Base-by-base conservation (phyloP, 53 echinoderm and acorn worm species). In the Temnopleurus reevesii region DNA sequence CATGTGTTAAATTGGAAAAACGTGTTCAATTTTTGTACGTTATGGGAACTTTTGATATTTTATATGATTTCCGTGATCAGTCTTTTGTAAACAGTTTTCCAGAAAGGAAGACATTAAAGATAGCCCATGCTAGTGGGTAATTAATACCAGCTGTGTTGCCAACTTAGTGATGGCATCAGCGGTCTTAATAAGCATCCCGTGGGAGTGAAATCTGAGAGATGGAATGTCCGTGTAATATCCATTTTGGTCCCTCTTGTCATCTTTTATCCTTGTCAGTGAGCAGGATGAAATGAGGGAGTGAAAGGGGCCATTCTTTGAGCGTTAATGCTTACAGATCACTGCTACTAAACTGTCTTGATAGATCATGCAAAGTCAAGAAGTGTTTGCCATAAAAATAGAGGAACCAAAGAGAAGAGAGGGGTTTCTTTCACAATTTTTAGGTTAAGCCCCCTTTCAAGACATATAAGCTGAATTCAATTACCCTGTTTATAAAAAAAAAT, bases 141-240 rank as follows among this genome's bases (percentile, higher is more conserved):
- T 87, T 87, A 87, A 87, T 53, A 47, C 66, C 88, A 87, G 88
- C 65, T 87, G 88, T 46, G 35, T 60, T 59, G 85, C 85, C 60
- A 85, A 66, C 71, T 66, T 66, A 28, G 65, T 87, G 88, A 87
- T 66, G 88, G 66, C 66, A 66, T 87, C 71, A 66, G 71, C 53
- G 53, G 51, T 51, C 49, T 87, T 64, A 87, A 66, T 31, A 65
- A 87, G 34, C 66, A 34, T 66, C 66, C 71, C 88, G n/a, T 46
- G 88, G 88, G 88, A 87, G 88, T 66, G 88, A 66, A 87, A 87
- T 87, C 88, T 49, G 88, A 87, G 88, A 27, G 47, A 66, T 66
- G 88, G 88, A 87, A 87, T 87, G 88, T 66, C 88, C 88, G 71
- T 45, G 71, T 53, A 65, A 66, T 66, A 66, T 87, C 88, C 88